phyloP scores from a whole-genome alignment of 2,113 vertebrate species.

The Caracal caracal region DNA sequence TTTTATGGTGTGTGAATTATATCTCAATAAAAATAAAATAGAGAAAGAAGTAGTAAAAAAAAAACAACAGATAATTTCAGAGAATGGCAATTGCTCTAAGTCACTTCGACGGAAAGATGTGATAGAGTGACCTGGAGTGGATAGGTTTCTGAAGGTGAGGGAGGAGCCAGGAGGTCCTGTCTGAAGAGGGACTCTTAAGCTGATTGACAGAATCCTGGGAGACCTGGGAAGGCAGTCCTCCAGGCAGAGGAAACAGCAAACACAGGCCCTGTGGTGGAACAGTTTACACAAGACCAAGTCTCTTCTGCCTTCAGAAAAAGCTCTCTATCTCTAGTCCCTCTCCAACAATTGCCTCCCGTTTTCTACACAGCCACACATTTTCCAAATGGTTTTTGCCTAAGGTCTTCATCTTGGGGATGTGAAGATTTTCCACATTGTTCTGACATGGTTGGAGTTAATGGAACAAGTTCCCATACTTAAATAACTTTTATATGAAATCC shows the following conservation, averaged over 20 bases:
- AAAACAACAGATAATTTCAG: neutral
- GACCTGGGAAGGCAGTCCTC: neutral
- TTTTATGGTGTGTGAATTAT: neutral
- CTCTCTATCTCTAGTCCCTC: neutral
- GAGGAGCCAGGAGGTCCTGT: neutral
- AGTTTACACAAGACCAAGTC: neutral
- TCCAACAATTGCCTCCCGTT: neutral
- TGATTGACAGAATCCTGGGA: neutral
- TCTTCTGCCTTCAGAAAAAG: neutral
- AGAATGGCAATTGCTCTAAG: neutral
- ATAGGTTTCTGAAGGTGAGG: neutral
- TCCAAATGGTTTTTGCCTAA: neutral
- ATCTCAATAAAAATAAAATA: slow-evolving; percentile 23
- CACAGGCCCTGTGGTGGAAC: neutral
- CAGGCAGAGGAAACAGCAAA: neutral
- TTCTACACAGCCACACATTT: neutral
- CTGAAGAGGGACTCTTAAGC: neutral
- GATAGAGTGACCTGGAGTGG: neutral
- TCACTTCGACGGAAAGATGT: neutral
- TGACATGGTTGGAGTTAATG: neutral
- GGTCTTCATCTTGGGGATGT: neutral
- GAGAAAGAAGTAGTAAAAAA: neutral
- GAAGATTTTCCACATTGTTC: slow-evolving; percentile 29
- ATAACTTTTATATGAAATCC: neutral
- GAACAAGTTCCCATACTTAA: neutral